Percentiles rank a stretch among this genome's conserved stretches.
Evolutionary conservation across 2,888 invertebrate species (phyloP).

Genomic region (Folsomia manolachei): DNA sequence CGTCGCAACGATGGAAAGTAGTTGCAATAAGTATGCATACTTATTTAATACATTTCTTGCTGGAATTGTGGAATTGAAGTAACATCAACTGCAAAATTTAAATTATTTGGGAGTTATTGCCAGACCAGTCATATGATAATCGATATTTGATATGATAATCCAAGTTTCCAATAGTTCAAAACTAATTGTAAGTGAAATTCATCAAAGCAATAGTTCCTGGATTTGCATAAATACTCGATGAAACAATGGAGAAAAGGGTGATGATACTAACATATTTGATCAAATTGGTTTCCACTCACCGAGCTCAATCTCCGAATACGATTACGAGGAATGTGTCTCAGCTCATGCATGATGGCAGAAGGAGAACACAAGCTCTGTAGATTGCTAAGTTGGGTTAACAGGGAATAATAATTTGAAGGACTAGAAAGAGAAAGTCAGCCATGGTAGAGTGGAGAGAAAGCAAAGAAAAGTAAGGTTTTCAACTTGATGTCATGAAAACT

Average conservation of each 20-base stretch:
- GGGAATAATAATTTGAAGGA: not conserved
- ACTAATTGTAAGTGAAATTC: too few species aligned
- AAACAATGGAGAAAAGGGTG: not conserved
- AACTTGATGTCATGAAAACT: not conserved
- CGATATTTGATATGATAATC: too few species aligned
- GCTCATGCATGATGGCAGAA: not conserved
- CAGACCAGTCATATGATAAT: too few species aligned
- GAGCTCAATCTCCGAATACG: not conserved
- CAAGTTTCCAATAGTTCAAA: too few species aligned
- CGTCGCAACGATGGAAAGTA: too few species aligned
- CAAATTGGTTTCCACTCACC: constrained; percentile 1
- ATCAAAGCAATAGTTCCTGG: not conserved
- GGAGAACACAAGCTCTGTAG: too few species aligned
- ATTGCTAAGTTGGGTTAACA: not conserved
- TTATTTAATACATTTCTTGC: too few species aligned
- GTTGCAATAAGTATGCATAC: too few species aligned
- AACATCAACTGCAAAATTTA: too few species aligned
- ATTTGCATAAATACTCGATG: not conserved
- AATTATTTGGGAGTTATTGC: too few species aligned
- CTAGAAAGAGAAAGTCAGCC: not conserved
- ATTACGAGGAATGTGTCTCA: not conserved
- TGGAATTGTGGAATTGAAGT: too few species aligned
- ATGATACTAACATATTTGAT: not conserved
- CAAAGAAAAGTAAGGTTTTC: not conserved
- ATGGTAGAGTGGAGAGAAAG: not conserved